Conservation (phyloP, 2,113 vertebrate genomes). For the Toxotes jaculatrix region DNA sequence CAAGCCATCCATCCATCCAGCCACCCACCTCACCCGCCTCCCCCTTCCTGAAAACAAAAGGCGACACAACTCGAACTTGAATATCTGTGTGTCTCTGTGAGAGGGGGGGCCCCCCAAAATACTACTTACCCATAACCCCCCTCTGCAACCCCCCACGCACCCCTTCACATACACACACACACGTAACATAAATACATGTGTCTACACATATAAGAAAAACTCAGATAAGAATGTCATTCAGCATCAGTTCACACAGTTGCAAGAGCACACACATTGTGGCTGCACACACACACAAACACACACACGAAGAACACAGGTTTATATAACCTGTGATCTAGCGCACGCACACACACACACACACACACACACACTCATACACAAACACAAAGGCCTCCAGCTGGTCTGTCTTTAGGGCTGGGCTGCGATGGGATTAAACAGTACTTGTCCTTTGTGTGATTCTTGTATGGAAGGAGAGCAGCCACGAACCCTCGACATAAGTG, state of each 20-base stretch:
- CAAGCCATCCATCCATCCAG: constrained; percentile 69
- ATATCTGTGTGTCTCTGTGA: constrained; percentile 76
- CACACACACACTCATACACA: constrained; percentile 44
- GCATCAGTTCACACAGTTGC: constrained; percentile 34
- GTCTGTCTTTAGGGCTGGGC: constrained; percentile 69
- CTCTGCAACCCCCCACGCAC: constrained; percentile 13
- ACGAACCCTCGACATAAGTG: constrained; percentile 44
- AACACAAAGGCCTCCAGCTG: constrained; percentile 74
- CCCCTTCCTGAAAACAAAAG: constrained; percentile 79
- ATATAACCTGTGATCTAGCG: constrained; percentile 42
- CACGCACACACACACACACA: constrained; percentile 18
- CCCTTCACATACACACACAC: constrained; percentile 6
- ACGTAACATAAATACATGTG: background rate
- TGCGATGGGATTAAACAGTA: constrained; percentile 75
- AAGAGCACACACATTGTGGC: background rate
- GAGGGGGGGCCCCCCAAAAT: constrained; percentile 53
- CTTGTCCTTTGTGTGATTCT: constrained; percentile 73
- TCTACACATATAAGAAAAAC: constrained; percentile 15
- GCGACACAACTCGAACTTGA: constrained; percentile 82
- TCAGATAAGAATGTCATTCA: constrained; percentile 18
- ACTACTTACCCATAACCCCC: constrained; percentile 57
- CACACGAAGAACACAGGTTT: constrained; percentile 42
- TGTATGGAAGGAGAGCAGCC: constrained; percentile 60
- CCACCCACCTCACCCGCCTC: constrained; percentile 59
- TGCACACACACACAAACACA: constrained; percentile 2